These are phyloP conservation scores for Pollenia labialis DNA, from an alignment of 2,888 invertebrate species.

Conservation along the genomic window DNA sequence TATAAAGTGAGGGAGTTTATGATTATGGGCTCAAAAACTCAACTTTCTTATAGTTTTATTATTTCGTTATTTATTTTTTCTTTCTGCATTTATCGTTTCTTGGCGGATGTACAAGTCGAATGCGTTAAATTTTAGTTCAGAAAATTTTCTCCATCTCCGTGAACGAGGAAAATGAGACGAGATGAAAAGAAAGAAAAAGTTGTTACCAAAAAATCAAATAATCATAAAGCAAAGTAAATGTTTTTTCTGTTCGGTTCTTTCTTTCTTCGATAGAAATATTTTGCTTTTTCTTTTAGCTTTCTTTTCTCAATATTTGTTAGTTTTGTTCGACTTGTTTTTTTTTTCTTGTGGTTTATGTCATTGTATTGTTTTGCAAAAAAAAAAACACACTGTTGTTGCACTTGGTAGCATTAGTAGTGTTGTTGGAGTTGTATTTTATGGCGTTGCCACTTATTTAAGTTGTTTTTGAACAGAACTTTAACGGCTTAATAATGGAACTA, in stretches of 20 bases:
- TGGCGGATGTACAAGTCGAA: slow-evolving; percentile 55
- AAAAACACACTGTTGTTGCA: slow-evolving; percentile 22
- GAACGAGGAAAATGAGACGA: slow-evolving; percentile 39
- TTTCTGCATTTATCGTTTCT: slow-evolving; percentile 35
- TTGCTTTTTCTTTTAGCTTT: slow-evolving; percentile 24
- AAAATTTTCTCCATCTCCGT: slow-evolving; percentile 35
- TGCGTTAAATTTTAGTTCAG: slow-evolving; percentile 62
- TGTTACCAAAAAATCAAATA: slow-evolving; percentile 72
- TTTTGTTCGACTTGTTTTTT: too few species aligned
- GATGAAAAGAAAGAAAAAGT: slow-evolving; percentile 66
- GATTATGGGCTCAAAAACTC: slow-evolving; percentile 71
- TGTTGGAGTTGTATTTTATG: slow-evolving; percentile 54
- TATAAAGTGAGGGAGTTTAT: slow-evolving; percentile 69
- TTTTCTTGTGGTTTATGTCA: slow-evolving; percentile 48
- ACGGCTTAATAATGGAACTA: slow-evolving; percentile 53
- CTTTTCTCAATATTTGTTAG: background rate
- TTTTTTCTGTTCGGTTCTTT: slow-evolving; percentile 51
- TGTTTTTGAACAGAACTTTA: slow-evolving; percentile 28
- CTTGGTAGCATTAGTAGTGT: background rate
- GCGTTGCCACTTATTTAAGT: slow-evolving; percentile 59
- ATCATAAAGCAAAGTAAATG: slow-evolving; percentile 73
- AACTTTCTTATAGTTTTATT: slow-evolving; percentile 67
- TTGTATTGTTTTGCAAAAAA: slow-evolving; percentile 54
- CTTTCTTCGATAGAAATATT: background rate
- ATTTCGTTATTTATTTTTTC: slow-evolving; percentile 42